A percentile compares a stretch with the other conserved stretches of the same genome.
Conservation (phyloP, 2,888 invertebrate genomes). For the Pyrgus malvae region DNA sequence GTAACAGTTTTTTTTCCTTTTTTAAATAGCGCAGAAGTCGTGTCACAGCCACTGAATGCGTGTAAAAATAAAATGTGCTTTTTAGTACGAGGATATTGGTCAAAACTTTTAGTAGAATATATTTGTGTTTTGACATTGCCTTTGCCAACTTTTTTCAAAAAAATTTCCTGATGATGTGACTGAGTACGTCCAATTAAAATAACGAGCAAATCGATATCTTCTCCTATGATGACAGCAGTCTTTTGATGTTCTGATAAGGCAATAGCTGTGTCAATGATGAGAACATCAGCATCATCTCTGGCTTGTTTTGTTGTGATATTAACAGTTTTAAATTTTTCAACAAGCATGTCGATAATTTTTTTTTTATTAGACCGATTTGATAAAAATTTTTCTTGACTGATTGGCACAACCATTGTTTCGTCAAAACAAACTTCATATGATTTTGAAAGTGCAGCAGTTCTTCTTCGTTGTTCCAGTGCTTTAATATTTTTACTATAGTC, state of each 20-base stretch:
- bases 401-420: too few relatives aligned
- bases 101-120: conserved; percentile 48
- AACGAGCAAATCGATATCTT: conserved; percentile 52
- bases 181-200: conserved; percentile 50
- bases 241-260: conserved; percentile 37
- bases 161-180: conserved; percentile 41
- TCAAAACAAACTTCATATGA: too few relatives aligned
- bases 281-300: conserved; percentile 47
- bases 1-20: conserved; percentile 40
- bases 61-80: conserved; percentile 39
- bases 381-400: too few relatives aligned
- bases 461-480: too few relatives aligned
- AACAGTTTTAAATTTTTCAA: too few relatives aligned
- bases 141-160: conserved; percentile 51
- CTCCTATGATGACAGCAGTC: conserved; percentile 45
- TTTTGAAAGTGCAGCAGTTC: too few relatives aligned
- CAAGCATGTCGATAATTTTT: too few relatives aligned
- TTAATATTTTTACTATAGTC: too few relatives aligned
- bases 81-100: conserved; percentile 42
- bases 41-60: conserved; percentile 41
- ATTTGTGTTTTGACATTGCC: conserved; percentile 47
- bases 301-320: too few relatives aligned
- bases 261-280: conserved; percentile 51
- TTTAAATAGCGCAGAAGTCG: conserved; percentile 41
- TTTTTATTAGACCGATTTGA: too few relatives aligned